Evolutionary conservation across 1,140 invertebrate species (phyloP).

Genomic region (Heliothis virescens): DNA sequence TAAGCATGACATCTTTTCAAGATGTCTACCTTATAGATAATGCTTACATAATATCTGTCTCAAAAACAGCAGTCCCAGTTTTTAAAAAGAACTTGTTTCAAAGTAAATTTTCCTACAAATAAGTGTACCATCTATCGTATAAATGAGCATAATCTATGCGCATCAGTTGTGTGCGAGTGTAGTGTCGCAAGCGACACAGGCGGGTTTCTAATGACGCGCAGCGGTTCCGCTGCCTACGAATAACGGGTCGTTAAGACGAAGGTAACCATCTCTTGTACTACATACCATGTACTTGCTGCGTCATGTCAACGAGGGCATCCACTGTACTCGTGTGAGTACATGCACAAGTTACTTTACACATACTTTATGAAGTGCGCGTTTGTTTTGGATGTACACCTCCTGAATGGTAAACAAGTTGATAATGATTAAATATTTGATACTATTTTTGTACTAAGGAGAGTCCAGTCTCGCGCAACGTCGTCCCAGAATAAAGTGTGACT

Average conservation of each 20-base stretch:
- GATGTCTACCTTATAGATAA: too few relatives aligned
- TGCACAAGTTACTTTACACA: too few relatives aligned
- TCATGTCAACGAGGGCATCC: constrained; percentile 1
- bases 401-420: too few relatives aligned
- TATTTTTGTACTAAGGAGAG: background rate
- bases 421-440: too few relatives aligned
- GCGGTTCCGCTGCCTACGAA: constrained; percentile 32
- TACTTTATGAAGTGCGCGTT: background rate
- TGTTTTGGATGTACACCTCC: background rate
- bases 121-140: background rate
- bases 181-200: constrained; percentile 62
- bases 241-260: constrained; percentile 35
- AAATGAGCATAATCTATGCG: constrained; percentile 20
- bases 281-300: constrained; percentile 23
- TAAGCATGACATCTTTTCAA: too few relatives aligned
- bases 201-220: constrained; percentile 61
- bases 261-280: constrained; percentile 21
- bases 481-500: too few relatives aligned
- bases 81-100: too few relatives aligned
- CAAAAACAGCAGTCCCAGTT: too few relatives aligned
- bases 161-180: constrained; percentile 56
- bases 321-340: background rate
- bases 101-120: too few relatives aligned
- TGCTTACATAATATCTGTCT: too few relatives aligned
- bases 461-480: background rate